A percentile compares a stretch with the other conserved stretches of the same genome.
phyloP scores from a whole-genome alignment of 2,113 vertebrate species.

The Chiloscyllium plagiosum region DNA sequence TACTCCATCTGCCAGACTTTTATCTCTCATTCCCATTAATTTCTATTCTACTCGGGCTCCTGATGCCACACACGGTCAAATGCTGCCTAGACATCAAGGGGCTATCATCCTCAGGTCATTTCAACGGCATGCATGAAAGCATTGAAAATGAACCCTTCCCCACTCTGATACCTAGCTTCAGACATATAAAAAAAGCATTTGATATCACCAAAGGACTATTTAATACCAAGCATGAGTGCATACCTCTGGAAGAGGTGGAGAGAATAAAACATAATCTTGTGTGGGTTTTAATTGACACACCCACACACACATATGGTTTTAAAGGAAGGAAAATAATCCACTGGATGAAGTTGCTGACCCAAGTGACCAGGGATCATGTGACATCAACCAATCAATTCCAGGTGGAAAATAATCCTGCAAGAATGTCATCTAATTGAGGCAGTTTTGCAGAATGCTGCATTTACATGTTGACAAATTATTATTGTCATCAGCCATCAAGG shows the following conservation, averaged over 20 bases:
- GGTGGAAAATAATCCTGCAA: conserved; percentile 26
- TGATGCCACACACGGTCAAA: neutral
- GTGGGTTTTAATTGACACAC: neutral
- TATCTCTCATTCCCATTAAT: neutral
- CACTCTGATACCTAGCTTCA: neutral
- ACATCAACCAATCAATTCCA: conserved; percentile 23
- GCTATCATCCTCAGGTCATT: neutral
- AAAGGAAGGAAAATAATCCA: neutral
- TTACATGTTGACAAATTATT: conserved; percentile 28
- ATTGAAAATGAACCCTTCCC: neutral
- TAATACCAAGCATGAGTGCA: neutral
- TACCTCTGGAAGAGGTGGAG: neutral
- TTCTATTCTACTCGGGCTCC: neutral
- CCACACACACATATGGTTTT: neutral
- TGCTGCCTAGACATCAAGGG: neutral
- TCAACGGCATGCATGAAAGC: neutral
- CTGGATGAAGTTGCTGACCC: neutral
- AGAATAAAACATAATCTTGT: neutral
- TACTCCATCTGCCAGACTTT: neutral
- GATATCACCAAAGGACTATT: neutral
- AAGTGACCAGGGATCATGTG: neutral
- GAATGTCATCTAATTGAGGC: neutral
- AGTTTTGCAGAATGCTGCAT: neutral
- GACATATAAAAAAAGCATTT: neutral
- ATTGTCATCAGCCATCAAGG: neutral